Evolutionary conservation across 2,888 invertebrate species (phyloP), one percentile per base, ranked within the genome.

Genomic region (Microctonus brassicae): DNA sequence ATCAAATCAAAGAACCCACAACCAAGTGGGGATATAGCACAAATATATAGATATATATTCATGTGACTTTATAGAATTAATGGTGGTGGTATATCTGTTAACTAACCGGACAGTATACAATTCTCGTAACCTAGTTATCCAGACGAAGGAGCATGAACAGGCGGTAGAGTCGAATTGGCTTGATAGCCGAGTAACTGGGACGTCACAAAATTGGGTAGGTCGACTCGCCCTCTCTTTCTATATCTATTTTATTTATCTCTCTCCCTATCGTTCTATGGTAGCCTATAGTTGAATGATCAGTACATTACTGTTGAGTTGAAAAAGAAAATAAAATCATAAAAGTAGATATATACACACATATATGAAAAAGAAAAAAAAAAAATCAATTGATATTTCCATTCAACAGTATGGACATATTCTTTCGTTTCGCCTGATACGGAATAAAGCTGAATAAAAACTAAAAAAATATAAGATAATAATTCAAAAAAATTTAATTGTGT

Each of bases 191-290:
- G 36, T 64, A 65, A 58, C 64, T 70, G 66, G 71, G 58, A 61
- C 69, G 61, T 69, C 62, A 17, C 24, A 29, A 67, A 67, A 71
- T 71, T 67, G 52, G 66, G 55, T 67, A 53, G 71, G 39, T 68
- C 65, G 58, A 66, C 47, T 53, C 22, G 55, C 20, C 57, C 36
- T 47, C 17, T 47, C 17, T n/a, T 7, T 5, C 20, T 42, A 61
- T 39, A 29, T 66, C 53, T 24, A 39, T 34, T 42, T 53, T 55
- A 62, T 62, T 67, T 33, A 55, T 39, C 26, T 42, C 26, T 22
- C 39, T 55, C 53, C 7, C 13, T 34, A 62, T 60, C 60, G n/a
- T n/a, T n/a, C n/a, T n/a, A n/a, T n/a, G n/a, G n/a, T n/a, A n/a
- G n/a, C n/a, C n/a, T n/a, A n/a, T n/a, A n/a, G n/a, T n/a, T n/a